These are phyloP conservation scores for Lepidotrigona ventralis DNA, from an alignment of 1,140 invertebrate species.

Conservation along the genomic window DNA sequence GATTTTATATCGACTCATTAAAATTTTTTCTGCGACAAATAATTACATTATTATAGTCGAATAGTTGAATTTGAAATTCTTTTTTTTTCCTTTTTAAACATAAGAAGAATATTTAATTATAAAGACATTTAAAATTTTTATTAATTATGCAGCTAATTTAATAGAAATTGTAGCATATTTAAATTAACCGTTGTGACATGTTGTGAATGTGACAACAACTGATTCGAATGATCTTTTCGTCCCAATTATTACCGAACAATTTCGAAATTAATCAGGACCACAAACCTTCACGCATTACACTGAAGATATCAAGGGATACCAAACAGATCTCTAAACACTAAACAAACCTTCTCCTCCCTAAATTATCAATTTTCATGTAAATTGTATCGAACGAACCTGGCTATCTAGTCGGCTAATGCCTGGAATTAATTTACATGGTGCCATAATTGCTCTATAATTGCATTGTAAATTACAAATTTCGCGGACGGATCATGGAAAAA, in stretches of 20 bases:
- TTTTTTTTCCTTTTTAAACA: no score
- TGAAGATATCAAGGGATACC: background rate
- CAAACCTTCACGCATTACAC: background rate
- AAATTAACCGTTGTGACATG: no score
- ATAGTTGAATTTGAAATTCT: no score
- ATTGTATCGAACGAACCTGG: background rate
- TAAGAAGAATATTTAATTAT: no score
- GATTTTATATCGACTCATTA: background rate
- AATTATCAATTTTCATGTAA: no score
- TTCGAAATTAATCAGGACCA: background rate
- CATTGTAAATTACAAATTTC: background rate
- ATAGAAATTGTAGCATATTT: no score
- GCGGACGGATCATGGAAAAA: accelerated
- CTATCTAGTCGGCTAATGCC: background rate
- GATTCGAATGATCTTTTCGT: background rate
- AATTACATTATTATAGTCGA: no score
- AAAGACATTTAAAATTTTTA: no score
- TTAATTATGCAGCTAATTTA: no score
- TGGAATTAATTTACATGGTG: background rate
- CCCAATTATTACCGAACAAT: background rate
- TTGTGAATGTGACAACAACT: background rate
- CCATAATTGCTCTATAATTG: background rate
- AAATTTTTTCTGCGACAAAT: no score
- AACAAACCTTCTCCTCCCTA: no score
- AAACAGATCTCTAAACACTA: no score